Base-by-base conservation (phyloP, 35 echinoderm and acorn worm species). In the Heliocidaris tuberculata region DNA sequence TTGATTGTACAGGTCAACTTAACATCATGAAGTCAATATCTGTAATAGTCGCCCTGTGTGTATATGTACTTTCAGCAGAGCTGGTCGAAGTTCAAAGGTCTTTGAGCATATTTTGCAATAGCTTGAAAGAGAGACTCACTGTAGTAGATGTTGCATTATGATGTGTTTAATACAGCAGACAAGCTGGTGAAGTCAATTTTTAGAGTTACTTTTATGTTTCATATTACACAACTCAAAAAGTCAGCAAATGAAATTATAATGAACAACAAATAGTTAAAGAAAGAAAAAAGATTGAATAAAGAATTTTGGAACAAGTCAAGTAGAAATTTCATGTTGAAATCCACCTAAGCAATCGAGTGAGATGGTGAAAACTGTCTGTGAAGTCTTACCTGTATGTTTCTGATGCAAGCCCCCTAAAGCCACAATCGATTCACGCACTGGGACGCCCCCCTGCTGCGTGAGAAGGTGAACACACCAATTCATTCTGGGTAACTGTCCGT, bases 401-500 rank as follows among this genome's bases (percentile, higher is more conserved):
- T 48, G 87, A 32, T 89, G 87, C 87, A 89, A 89, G 87, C 87
- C 87, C 87, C 87, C 87, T 48, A 89, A 89, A 89, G 87, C 87
- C 87, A 89, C 29, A 89, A 89, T 47, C 87, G 32, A 89, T n/a
- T 48, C 87, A 32, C 47, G 19, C 31, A 32, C 87, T 32, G 87
- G 87, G 47, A 48, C 17, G 32, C 86, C 86, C 32, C 89, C 90
- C 16, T 27, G 31, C 91, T 56, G 91, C 48, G 90, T 47, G 42
- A 52, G 49, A 59, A 16, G 91, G 31, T 48, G 47, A 7, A 48
- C 29, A 93, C 91, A 93, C 24, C 91, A 59, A 31, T 93, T 47
- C 91, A 93, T 93, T 93, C 91, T 93, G 91, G 91, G 91, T 93
- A 93, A 93, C 65, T 78, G 19, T n/a, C 65, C 65, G 27, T 78